phyloP scores from a whole-genome alignment of 2,797 vertebrate species.

The Avahi laniger region DNA sequence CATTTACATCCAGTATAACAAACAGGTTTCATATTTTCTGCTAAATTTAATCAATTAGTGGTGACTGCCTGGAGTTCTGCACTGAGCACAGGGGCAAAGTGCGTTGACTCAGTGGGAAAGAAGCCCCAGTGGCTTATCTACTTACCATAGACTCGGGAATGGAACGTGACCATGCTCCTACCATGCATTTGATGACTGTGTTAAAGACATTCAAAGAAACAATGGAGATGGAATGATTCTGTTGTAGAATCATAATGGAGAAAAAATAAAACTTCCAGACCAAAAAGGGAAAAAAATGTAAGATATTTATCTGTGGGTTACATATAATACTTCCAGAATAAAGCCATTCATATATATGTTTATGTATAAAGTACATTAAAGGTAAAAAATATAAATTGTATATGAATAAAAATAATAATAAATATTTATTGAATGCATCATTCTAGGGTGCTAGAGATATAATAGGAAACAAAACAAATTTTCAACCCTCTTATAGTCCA shows the following conservation, averaged over 20 bases:
- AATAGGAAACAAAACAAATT: neutral
- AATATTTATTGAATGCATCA: neutral
- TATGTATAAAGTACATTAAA: neutral
- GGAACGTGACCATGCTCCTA: neutral
- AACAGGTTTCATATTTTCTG: slow-evolving; percentile 15
- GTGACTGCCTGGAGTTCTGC: neutral
- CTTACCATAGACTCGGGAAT: neutral
- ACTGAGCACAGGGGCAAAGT: neutral
- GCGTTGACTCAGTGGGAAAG: neutral
- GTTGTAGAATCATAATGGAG: neutral
- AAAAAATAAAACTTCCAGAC: neutral
- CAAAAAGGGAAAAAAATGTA: neutral
- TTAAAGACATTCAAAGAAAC: neutral
- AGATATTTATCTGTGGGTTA: neutral
- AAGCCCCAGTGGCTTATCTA: neutral
- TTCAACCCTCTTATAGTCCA: neutral
- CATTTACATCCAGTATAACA: slow-evolving; percentile 41
- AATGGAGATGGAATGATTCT: neutral
- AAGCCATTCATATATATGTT: neutral
- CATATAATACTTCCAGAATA: neutral
- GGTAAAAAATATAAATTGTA: neutral
- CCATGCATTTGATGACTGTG: neutral
- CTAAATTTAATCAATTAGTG: neutral
- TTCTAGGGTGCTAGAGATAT: neutral
- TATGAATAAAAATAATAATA: neutral